A percentile compares a stretch with the other conserved stretches of the same genome.
Conservation (phyloP, 2,797 vertebrate species). For the Sarcoramphus papa region DNA sequence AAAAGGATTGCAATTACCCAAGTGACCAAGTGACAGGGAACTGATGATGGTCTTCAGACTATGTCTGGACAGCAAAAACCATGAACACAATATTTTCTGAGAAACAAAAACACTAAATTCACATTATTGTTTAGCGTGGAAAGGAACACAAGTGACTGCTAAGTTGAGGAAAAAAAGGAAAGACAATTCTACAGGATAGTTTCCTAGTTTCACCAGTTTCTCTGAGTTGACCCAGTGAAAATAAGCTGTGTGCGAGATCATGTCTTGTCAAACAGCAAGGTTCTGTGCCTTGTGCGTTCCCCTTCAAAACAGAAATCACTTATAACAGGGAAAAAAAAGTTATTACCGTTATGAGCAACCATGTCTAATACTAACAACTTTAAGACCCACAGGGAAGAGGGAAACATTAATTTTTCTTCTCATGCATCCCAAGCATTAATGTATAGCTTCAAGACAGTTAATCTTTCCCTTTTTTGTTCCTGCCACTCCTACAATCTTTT, state of each 20-base stretch:
- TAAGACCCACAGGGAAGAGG: not conserved
- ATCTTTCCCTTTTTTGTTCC: conserved; percentile 22
- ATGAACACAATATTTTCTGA: not conserved
- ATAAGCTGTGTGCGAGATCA: not conserved
- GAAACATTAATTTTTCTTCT: conserved; percentile 2
- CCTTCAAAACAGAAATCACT: not conserved
- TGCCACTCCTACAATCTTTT: not conserved
- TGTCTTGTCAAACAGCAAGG: not conserved
- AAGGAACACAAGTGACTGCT: not conserved
- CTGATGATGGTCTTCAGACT: not conserved
- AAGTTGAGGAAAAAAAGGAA: not conserved
- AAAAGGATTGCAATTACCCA: not conserved
- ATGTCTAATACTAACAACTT: not conserved
- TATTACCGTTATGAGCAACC: not conserved
- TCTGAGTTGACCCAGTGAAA: not conserved
- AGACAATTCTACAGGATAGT: not conserved
- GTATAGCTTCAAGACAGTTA: not conserved
- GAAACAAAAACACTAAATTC: not conserved
- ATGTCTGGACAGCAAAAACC: not conserved
- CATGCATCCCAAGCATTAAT: not conserved
- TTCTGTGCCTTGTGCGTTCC: not conserved
- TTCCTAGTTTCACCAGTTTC: not conserved
- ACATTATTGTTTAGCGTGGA: not conserved
- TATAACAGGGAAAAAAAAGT: not conserved
- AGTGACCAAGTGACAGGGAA: not conserved